Evolutionary conservation across 64 coral and sea anemone genomes (phyloP).

Genomic region (Stichodactyla helianthus): DNA sequence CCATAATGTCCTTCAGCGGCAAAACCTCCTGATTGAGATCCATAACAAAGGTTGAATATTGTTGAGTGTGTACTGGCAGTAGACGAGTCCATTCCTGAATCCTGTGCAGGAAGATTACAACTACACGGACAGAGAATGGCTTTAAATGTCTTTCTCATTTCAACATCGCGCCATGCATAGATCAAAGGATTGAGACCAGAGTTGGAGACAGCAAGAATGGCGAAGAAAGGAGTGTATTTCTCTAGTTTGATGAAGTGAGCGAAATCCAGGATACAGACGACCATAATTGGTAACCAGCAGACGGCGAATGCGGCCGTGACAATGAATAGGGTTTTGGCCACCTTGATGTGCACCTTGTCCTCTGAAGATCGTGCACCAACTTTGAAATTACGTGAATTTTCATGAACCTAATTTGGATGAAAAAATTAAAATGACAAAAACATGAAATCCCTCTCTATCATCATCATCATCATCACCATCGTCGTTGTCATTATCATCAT

Average conservation of each 20-base stretch:
- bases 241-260: background rate
- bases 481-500: background rate
- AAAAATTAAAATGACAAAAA: too few relatives aligned
- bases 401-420: background rate
- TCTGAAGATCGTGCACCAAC: background rate
- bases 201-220: background rate
- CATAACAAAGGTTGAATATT: background rate
- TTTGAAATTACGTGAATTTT: background rate
- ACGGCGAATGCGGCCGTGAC: background rate
- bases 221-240: slow-evolving; percentile 2
- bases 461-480: background rate
- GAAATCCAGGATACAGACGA: background rate
- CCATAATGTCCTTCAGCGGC: background rate
- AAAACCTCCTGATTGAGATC: background rate
- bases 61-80: background rate
- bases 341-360: background rate
- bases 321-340: slow-evolving; percentile 13
- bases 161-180: background rate
- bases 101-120: background rate
- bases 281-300: slow-evolving; percentile 4
- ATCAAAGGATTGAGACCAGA: slow-evolving; percentile 4
- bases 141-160: slow-evolving; percentile 14
- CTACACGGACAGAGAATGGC: background rate
- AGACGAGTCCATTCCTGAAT: background rate
- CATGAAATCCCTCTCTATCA: too few relatives aligned